Conservation (phyloP, 2,888 invertebrate genomes). For the Dromius quadrimaculatus region DNA sequence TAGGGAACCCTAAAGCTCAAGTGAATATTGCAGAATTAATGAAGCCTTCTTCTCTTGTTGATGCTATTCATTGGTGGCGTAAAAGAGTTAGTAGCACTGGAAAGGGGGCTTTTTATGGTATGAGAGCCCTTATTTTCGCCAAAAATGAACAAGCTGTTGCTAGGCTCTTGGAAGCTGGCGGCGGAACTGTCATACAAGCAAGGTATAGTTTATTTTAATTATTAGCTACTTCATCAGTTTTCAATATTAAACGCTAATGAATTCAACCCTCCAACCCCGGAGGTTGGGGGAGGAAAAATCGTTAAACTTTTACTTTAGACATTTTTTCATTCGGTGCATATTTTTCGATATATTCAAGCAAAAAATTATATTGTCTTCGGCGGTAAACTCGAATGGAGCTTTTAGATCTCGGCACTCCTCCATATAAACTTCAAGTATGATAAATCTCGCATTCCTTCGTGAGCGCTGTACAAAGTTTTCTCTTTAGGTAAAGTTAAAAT, state of each 20-base stretch:
- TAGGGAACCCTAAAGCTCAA: constrained; percentile 80
- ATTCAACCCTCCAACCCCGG: no score
- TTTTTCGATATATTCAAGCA: no score
- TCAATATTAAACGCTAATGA: not conserved
- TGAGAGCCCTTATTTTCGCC: constrained; percentile 72
- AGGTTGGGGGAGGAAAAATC: no score
- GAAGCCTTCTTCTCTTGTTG: constrained; percentile 66
- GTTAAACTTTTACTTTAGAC: no score
- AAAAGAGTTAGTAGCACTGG: constrained; percentile 67
- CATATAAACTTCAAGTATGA: no score
- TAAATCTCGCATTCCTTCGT: no score
- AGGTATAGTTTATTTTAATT: constrained; percentile 64
- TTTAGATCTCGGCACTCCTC: no score
- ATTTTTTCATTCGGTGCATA: no score
- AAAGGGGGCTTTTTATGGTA: constrained; percentile 66
- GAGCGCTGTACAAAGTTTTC: no score
- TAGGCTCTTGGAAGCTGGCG: constrained; percentile 83
- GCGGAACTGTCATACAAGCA: constrained; percentile 75
- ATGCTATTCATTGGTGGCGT: constrained; percentile 80
- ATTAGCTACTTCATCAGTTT: constrained; percentile 4
- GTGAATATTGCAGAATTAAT: constrained; percentile 67
- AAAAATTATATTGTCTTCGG: no score
- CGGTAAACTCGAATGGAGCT: no score
- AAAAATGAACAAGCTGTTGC: constrained; percentile 73
- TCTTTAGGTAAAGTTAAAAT: no score